Percentiles rank a stretch among this genome's conserved stretches.
Conservation (phyloP, 2,797 vertebrate genomes). For the Rhabdophis nuchalis region DNA sequence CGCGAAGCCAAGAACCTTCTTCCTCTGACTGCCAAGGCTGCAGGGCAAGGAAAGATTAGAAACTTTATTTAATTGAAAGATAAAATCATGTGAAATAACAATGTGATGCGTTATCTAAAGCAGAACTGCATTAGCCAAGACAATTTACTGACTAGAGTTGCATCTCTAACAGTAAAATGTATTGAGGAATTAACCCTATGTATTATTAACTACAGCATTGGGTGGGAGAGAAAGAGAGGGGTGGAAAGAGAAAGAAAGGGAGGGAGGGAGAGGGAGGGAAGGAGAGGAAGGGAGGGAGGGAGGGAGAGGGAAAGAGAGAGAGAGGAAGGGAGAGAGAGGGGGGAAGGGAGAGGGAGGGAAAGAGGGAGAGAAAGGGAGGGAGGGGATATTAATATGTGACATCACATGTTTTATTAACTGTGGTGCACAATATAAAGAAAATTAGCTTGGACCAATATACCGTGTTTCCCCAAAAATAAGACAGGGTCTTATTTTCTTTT, state of each 20-base stretch:
- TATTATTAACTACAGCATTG: background rate
- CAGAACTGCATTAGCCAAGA: background rate
- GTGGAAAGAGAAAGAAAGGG: background rate
- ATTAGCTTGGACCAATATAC: background rate
- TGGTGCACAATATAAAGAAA: background rate
- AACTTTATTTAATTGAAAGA: constrained; percentile 16
- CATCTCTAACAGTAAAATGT: background rate
- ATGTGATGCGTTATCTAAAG: background rate
- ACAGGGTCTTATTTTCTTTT: too few species aligned
- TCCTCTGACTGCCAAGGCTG: constrained; percentile 99
- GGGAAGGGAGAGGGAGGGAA: too few species aligned
- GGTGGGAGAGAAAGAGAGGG: too few species aligned
- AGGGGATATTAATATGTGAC: background rate
- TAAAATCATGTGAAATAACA: rapidly evolving
- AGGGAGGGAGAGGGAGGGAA: too few species aligned
- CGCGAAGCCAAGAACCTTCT: constrained; percentile 96
- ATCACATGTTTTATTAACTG: background rate
- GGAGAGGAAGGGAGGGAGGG: too few species aligned
- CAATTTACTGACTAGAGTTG: background rate
- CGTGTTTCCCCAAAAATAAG: too few species aligned
- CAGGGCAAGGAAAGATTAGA: constrained; percentile 16
- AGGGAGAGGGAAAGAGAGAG: rapidly evolving
- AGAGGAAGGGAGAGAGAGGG: background rate
- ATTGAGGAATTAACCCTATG: background rate
- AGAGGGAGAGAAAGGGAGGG: too few species aligned